These are phyloP conservation scores for Stenchaetothrips biformis DNA, from an alignment of 2,888 invertebrate species.

Conservation along the genomic window DNA sequence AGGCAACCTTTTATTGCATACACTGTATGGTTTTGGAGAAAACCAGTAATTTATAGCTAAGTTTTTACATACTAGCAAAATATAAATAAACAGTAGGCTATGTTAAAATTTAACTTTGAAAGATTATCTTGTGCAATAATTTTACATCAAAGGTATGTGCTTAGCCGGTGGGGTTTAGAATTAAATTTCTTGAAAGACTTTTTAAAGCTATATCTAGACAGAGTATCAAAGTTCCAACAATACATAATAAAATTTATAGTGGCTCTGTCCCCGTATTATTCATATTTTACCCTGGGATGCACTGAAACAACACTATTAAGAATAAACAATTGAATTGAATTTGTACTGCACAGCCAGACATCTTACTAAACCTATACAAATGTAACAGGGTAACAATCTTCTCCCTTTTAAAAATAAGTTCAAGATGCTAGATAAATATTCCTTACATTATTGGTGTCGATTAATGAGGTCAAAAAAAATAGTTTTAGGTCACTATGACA, in stretches of 20 bases:
- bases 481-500: not conserved
- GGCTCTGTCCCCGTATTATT: not conserved
- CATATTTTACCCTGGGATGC: conserved; percentile 5
- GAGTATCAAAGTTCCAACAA: not conserved
- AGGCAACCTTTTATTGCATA: no score
- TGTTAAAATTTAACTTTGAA: not conserved
- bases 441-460: not conserved
- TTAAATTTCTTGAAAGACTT: not conserved
- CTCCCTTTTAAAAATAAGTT: conserved; percentile 8
- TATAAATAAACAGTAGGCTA: not conserved
- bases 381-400: conserved; percentile 4
- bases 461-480: not conserved
- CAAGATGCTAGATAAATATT: not conserved
- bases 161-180: not conserved
- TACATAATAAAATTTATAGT: not conserved
- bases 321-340: not conserved
- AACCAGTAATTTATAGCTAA: no score
- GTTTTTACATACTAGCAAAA: not conserved
- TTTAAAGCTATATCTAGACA: not conserved
- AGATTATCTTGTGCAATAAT: not conserved
- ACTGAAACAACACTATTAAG: not conserved
- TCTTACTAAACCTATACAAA: not conserved
- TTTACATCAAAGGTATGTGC: not conserved
- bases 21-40: no score
- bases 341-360: conserved; percentile 8